These are phyloP conservation scores for Acronicta alni DNA, from an alignment of 2,888 invertebrate species.

Conservation along the genomic window DNA sequence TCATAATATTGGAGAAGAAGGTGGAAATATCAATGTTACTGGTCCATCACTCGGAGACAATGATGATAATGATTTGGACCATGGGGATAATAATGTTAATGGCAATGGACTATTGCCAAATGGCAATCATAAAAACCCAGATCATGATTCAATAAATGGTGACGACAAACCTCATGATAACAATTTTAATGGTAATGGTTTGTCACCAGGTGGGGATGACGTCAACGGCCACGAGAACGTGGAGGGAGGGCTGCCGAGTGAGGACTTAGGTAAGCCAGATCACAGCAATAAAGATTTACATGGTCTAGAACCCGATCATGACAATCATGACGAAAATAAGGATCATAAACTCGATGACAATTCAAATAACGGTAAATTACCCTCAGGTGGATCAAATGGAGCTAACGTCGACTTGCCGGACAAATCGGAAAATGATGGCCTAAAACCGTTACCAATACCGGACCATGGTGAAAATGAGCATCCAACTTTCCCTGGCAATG, in stretches of 20 bases:
- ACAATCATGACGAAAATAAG: constrained; percentile 4
- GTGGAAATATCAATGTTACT: neutral
- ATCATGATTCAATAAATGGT: constrained; percentile 13
- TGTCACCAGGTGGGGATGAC: constrained; percentile 34
- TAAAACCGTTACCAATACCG: neutral
- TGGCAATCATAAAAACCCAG: constrained; percentile 4
- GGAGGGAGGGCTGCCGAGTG: constrained; percentile 12
- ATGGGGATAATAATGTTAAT: neutral
- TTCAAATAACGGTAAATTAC: constrained; percentile 18
- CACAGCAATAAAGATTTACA: constrained; percentile 6
- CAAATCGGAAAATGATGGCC: neutral
- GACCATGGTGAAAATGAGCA: neutral
- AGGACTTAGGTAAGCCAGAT: constrained; percentile 35
- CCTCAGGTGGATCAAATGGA: constrained; percentile 20
- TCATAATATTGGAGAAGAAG: neutral
- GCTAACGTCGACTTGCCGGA: constrained; percentile 17
- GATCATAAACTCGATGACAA: constrained; percentile 5
- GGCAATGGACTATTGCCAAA: neutral
- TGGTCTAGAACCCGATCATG: constrained; percentile 5
- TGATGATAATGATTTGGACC: neutral
- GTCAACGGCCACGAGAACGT: constrained; percentile 5
- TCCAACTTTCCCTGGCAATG: neutral
- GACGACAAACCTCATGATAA: constrained; percentile 5
- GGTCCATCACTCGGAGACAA: neutral
- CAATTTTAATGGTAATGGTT: constrained; percentile 18